Conservation (phyloP, 1,140 invertebrate species). For the Oscheius sp. region DNA sequence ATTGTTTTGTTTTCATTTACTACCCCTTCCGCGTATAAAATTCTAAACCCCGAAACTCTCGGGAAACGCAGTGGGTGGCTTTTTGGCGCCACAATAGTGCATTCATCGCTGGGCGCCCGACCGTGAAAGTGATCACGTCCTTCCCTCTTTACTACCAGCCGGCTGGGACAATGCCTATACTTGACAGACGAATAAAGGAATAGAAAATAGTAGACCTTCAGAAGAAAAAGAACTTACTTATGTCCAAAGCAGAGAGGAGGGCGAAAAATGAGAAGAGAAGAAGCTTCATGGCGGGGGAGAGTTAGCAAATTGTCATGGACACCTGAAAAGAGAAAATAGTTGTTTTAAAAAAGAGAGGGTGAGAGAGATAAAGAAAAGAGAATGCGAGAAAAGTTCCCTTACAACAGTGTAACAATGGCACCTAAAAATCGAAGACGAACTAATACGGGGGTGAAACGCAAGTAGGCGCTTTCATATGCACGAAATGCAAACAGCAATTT, state of each 20-base stretch:
- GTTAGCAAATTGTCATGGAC: too few relatives aligned
- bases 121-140: neutral
- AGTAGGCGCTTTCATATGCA: constrained; percentile 6
- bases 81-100: neutral
- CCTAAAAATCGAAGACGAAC: too few relatives aligned
- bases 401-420: too few relatives aligned
- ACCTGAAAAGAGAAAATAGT: neutral
- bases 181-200: too few relatives aligned
- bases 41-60: neutral
- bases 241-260: neutral
- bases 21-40: too few relatives aligned
- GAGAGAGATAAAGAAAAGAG: neutral
- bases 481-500: constrained; percentile 4
- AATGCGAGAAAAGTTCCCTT: too few relatives aligned
- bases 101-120: neutral
- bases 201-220: too few relatives aligned
- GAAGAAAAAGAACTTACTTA: neutral
- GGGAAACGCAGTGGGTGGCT: neutral
- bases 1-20: too few relatives aligned
- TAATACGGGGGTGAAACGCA: too few relatives aligned
- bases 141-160: neutral
- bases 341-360: neutral
- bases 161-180: too few relatives aligned
- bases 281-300: neutral
- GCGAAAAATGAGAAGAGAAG: neutral